A percentile compares a stretch with the other conserved stretches of the same genome.
Evolutionary conservation across 2,113 vertebrate species (phyloP).

Genomic region (Oplegnathus fasciatus): DNA sequence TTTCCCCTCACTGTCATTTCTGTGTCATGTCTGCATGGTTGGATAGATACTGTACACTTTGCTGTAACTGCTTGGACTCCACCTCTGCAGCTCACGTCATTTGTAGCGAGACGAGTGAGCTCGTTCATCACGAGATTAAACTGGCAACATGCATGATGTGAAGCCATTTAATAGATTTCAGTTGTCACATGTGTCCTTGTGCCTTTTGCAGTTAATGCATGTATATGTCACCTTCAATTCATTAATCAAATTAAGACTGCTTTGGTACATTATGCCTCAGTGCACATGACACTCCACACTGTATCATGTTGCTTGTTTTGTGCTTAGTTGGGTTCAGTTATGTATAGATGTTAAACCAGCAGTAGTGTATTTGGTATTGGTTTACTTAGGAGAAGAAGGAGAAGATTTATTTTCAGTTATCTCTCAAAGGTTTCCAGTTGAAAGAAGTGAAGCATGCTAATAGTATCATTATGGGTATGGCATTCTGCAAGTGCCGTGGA

Average conservation of each 20-base stretch:
- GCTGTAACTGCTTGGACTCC: neutral
- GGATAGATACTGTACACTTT: neutral
- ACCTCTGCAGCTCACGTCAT: slow-evolving; percentile 11
- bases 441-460: neutral
- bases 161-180: neutral
- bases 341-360: neutral
- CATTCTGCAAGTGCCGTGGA: neutral
- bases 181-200: neutral
- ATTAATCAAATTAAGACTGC: neutral
- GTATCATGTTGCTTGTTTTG: slow-evolving; percentile 1
- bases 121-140: neutral
- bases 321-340: slow-evolving; percentile 1
- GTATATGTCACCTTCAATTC: neutral
- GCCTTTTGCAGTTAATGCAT: slow-evolving; percentile 4
- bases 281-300: neutral
- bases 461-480: neutral
- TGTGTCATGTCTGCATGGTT: slow-evolving; percentile 37
- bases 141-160: neutral
- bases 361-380: neutral
- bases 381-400: neutral
- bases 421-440: neutral
- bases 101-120: neutral
- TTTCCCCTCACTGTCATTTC: neutral
- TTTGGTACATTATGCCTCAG: slow-evolving; percentile 3
- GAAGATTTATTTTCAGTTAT: neutral